Evolutionary conservation across 2,113 vertebrate species (phyloP), one percentile per base, ranked within the genome.

Genomic region (Ammodytes marinus): DNA sequence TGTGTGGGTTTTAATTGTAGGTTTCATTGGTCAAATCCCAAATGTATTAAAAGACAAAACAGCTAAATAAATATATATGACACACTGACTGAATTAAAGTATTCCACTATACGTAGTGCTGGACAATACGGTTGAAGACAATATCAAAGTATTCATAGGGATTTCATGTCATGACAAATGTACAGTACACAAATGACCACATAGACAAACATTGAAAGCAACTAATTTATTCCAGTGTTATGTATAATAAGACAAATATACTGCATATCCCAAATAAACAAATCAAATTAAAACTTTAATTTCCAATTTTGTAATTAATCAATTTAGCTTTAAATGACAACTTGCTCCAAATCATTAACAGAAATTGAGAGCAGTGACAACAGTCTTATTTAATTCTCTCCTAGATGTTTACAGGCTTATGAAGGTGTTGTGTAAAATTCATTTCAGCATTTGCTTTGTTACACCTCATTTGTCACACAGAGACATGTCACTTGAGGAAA

Each of bases 401-500:
- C 6, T 47, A 46, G 2, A 69, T 64, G 47, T 86, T 65, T 57
- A 67, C 53, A 74, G 15, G 17, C 19, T 42, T 54, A 77, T 63
- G 19, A 64, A 47, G 42, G 19, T 57, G 50, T 75, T 61, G 0
- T 9, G 13, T 35, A 15, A 69, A 15, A 75, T 52, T 6, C 6
- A 79, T 67, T 77, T 59, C 73, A 80, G 86, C 65, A 54, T 69
- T 66, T 10, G 35, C 53, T 85, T 86, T 71, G 68, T 74, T 84
- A 43, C 40, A 68, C 57, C 55, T 84, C 7, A 89, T 87, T 84
- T 74, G 64, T 89, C 82, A 65, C 43, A 37, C 49, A 71, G 53
- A 55, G 55, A 37, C 69, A 86, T 76, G 65, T 89, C 86, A 71
- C 67, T 71, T 35, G 49, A 80, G 61, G 85, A 92, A 91, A 92